Base-by-base conservation (phyloP, 1,140 invertebrate genomes). In the Neuroterus valhalla region DNA sequence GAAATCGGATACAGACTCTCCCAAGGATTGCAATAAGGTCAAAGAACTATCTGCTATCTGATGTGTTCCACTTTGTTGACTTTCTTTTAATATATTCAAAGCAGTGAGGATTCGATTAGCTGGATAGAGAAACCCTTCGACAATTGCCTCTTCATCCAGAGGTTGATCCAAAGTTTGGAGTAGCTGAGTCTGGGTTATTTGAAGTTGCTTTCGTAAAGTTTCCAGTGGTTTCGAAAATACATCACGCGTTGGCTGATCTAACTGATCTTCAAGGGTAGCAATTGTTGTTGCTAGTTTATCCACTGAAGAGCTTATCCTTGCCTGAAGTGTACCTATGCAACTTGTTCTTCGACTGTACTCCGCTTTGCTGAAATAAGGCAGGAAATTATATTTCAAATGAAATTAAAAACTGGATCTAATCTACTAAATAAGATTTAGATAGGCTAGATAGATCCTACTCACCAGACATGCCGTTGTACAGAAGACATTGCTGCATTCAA, bases 121-220 rank as follows among this genome's bases (percentile, higher is more conserved):
- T 12, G 89, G 87, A 77, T 85, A 87, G 45, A 89, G 62, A 52
- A 90, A 88, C 31, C 84, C 87, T 80, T 90, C 87, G 6, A 89
- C 77, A 17, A 89, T 86, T 0, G 81, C 84, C 70, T 89, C 88
- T 66, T 87, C 87, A 26, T 89, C 87, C 11, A 87, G 66, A 2
- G 77, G 50, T 70, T 86, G 84, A 66, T 79, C 82, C 8, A 45
- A 71, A 14, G 78, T 72, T 50, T 85, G 78, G 55, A 76, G 74
- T 45, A 89, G 81, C 50, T 88, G 82, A 0, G 70, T 79, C 66
- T 85, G 78, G 0, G 85, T 73, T 21, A 85, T 38, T 5, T 82
- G 77, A 26, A 90, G 85, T 62, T 89, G 88, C 43, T 88, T 86
- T 12, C 81, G 78, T 10, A 90, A 79, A n/a, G 82, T 82, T 72